Conservation (phyloP, 2,888 invertebrate genomes). For the Micoletzkya japonica region DNA sequence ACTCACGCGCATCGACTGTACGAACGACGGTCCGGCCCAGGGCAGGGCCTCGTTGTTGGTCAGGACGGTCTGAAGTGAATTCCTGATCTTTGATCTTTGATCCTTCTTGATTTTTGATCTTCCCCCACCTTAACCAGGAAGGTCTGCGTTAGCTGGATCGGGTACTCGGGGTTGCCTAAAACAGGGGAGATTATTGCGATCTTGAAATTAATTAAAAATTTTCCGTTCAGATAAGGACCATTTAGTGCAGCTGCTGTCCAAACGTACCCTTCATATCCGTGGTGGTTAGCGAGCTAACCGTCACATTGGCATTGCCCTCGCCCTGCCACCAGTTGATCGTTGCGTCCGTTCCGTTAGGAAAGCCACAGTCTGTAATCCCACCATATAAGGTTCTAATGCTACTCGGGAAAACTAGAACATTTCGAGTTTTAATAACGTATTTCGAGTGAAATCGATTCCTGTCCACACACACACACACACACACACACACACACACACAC, state of each 20-base stretch:
- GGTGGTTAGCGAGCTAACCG: background rate
- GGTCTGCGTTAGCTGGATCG: background rate
- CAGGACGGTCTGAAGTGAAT: background rate
- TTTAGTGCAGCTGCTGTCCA: no score
- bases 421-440: no score
- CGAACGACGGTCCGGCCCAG: constrained; percentile 9
- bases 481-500: no score
- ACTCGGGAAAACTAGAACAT: no score
- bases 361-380: no score
- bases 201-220: background rate
- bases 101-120: background rate
- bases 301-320: background rate
- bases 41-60: constrained; percentile 3
- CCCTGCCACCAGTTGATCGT: constrained; percentile 17
- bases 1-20: no score
- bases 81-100: background rate
- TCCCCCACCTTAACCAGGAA: background rate
- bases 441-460: no score
- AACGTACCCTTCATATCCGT: background rate
- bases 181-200: no score
- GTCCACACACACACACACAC: no score
- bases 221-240: no score
- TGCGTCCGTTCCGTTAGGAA: constrained; percentile 21
- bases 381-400: no score
- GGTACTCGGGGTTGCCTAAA: background rate